A percentile compares a stretch with the other conserved stretches of the same genome.
Conservation (phyloP, 2,888 invertebrate species). For the Drosophila koepferae region DNA sequence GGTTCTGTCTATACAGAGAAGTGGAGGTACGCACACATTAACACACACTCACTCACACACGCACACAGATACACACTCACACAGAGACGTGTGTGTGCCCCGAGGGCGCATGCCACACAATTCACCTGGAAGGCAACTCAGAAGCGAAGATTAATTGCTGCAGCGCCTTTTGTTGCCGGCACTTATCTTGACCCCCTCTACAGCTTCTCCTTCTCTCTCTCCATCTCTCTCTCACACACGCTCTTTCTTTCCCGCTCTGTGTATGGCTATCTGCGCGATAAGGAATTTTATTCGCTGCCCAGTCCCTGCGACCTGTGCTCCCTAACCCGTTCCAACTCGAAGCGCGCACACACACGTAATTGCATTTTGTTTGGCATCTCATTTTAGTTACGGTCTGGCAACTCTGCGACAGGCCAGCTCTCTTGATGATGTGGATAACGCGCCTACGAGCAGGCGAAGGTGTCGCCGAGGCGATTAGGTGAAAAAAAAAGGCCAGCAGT, state of each 20-base stretch:
- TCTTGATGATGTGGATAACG: constrained; percentile 65
- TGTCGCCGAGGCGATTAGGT: constrained; percentile 77
- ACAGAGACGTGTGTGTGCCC: constrained; percentile 29
- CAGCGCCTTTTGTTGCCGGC: constrained; percentile 76
- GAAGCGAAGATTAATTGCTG: constrained; percentile 81
- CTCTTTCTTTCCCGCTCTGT: constrained; percentile 1
- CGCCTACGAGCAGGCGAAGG: constrained; percentile 71
- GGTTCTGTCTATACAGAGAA: constrained; percentile 11
- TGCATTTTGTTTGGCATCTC: constrained; percentile 81
- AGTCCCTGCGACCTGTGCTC: constrained; percentile 24
- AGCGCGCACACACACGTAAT: constrained; percentile 64
- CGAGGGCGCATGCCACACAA: constrained; percentile 79
- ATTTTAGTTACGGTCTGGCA: constrained; percentile 79
- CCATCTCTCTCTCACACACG: constrained; percentile 10
- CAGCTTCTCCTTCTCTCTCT: constrained; percentile 3
- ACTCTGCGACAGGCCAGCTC: constrained; percentile 36
- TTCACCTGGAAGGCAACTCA: constrained; percentile 79
- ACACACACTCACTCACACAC: constrained; percentile 21
- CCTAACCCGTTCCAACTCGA: constrained; percentile 35
- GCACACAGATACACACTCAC: constrained; percentile 22
- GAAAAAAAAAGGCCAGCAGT: constrained; percentile 26
- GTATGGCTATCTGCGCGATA: constrained; percentile 53
- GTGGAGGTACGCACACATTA: constrained; percentile 10
- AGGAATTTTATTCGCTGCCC: constrained; percentile 72
- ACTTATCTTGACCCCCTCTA: constrained; percentile 54